phyloP scores from a whole-genome alignment of 2,888 invertebrate species.

The Suillia variegata region DNA sequence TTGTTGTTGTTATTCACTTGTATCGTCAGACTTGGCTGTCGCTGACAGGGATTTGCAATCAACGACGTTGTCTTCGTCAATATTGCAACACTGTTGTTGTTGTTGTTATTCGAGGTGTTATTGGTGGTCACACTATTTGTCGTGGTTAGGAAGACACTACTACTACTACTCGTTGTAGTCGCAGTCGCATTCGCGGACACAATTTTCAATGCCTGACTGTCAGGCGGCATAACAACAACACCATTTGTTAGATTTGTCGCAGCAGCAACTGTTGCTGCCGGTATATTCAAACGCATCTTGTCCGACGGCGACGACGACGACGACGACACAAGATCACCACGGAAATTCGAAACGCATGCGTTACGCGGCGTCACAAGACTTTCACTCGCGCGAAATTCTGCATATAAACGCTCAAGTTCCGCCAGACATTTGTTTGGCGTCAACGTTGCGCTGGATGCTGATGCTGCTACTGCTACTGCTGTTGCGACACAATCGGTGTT shows the following conservation, averaged over 20 bases:
- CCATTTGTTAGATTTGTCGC: constrained; percentile 32
- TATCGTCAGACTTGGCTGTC: constrained; percentile 59
- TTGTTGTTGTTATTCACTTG: constrained; percentile 55
- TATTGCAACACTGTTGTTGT: constrained; percentile 34
- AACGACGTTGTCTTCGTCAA: too few relatives aligned
- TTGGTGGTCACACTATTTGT: constrained; percentile 28
- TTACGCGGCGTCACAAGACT: constrained; percentile 46
- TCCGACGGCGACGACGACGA: constrained; percentile 10
- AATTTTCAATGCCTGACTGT: constrained; percentile 18
- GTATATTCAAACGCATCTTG: constrained; percentile 58
- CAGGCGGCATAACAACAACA: too few relatives aligned
- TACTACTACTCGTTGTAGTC: constrained; percentile 45
- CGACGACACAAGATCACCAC: constrained; percentile 15
- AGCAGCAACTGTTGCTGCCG: constrained; percentile 38
- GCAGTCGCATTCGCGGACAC: too few relatives aligned
- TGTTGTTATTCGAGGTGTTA: constrained; percentile 28
- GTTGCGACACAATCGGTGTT: constrained; percentile 18
- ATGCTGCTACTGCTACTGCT: constrained; percentile 22
- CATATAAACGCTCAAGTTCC: constrained; percentile 55
- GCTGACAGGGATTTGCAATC: constrained; percentile 41
- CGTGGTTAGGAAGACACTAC: constrained; percentile 50
- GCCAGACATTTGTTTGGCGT: constrained; percentile 56
- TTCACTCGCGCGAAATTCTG: constrained; percentile 58
- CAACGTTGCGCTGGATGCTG: constrained; percentile 26
- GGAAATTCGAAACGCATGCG: constrained; percentile 14